phyloP scores from a whole-genome alignment of 2,797 vertebrate species.

The Gymnothorax javanicus region DNA sequence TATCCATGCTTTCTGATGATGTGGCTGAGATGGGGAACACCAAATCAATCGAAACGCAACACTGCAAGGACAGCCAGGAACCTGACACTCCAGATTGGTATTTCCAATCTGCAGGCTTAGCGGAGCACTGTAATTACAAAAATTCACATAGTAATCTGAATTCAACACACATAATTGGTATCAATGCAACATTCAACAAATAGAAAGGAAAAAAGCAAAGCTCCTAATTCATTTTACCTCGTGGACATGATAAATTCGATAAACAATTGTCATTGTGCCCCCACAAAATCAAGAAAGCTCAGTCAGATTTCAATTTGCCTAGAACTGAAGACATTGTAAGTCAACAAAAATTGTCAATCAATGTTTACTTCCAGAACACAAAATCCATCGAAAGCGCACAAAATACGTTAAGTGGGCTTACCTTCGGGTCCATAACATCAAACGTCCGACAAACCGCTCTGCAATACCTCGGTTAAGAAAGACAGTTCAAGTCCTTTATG shows the following conservation, averaged over 20 bases:
- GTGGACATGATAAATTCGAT: neutral
- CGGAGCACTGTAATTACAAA: slow-evolving; percentile 74
- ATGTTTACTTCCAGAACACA: neutral
- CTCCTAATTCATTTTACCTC: neutral
- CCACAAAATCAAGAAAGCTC: neutral
- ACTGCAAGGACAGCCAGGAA: slow-evolving; percentile 81
- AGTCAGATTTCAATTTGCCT: neutral
- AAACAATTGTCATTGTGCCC: neutral
- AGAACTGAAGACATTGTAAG: neutral
- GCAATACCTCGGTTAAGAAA: slow-evolving; percentile 73
- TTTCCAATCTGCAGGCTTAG: slow-evolving; percentile 93
- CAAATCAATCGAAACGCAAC: slow-evolving; percentile 81
- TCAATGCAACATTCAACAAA: neutral
- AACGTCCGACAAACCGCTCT: slow-evolving; percentile 89
- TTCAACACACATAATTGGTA: neutral
- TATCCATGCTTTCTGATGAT: slow-evolving; percentile 69
- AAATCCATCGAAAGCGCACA: neutral
- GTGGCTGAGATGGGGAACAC: slow-evolving; percentile 76
- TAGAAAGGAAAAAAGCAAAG: neutral
- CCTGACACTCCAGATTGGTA: slow-evolving; percentile 81
- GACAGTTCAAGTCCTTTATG: neutral
- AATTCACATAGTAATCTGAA: neutral
- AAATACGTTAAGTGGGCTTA: slow-evolving; percentile 53
- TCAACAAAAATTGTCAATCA: neutral
- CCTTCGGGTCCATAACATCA: slow-evolving; percentile 87